These are phyloP conservation scores for Chondrilla cf. caribensis DNA, from an alignment of 37 sponge, comb jelly and placozoan genomes.

Conservation along the genomic window DNA sequence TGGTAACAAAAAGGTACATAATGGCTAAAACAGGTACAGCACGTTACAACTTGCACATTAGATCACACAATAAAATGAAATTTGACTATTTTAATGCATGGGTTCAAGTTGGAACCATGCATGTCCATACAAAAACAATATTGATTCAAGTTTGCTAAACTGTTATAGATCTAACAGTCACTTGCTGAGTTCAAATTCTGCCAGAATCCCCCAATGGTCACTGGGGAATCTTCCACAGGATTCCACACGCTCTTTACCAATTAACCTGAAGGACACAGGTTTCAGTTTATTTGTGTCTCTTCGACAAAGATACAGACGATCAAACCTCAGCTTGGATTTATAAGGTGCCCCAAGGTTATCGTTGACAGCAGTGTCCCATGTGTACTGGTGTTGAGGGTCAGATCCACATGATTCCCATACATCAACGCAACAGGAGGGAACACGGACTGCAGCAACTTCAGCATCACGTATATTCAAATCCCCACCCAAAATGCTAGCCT, in stretches of 20 bases:
- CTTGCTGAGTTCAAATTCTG: constrained; percentile 40
- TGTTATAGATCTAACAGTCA: too few relatives aligned
- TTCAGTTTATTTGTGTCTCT: not conserved
- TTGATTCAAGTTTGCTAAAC: too few relatives aligned
- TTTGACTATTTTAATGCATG: too few relatives aligned
- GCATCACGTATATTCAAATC: constrained; percentile 74
- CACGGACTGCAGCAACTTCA: constrained; percentile 48
- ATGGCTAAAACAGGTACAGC: too few relatives aligned
- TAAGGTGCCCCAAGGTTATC: constrained; percentile 48
- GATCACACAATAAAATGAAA: too few relatives aligned
- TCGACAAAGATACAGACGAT: constrained; percentile 57
- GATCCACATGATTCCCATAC: constrained; percentile 69
- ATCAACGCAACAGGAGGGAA: constrained; percentile 53
- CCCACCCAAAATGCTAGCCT: constrained; percentile 70
- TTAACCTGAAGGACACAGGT: constrained; percentile 43
- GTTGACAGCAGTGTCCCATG: constrained; percentile 66
- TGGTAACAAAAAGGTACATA: too few relatives aligned
- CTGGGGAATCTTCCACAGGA: constrained; percentile 58
- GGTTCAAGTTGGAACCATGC: too few relatives aligned
- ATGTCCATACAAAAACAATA: too few relatives aligned
- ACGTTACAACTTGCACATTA: too few relatives aligned
- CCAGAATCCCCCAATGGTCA: constrained; percentile 82
- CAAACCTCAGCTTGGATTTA: constrained; percentile 52
- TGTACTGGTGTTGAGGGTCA: constrained; percentile 42
- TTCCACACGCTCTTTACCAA: constrained; percentile 58